Base-by-base conservation (phyloP, 2,113 vertebrate genomes). In the Peucedramus taeniatus region DNA sequence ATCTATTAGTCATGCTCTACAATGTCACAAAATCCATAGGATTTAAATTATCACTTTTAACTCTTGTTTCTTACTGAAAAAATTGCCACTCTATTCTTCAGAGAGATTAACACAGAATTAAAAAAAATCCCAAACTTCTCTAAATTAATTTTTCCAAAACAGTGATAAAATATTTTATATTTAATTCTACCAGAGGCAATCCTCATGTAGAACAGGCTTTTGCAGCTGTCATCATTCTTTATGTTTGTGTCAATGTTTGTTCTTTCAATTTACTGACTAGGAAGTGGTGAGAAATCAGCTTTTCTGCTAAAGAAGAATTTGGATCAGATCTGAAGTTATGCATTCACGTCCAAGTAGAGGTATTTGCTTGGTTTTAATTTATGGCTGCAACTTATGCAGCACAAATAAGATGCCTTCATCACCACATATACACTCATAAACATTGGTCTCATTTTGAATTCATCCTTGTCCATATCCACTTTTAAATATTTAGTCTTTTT, bases 11-110 rank as follows among this genome's bases (percentile, higher is more conserved):
- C 51, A 91, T 88, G 68, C 64, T 74, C 47, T 83, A 88, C 35
- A 82, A 47, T 83, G 44, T 81, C 75, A 91, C 86, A 63, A 95
- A 94, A 97, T 92, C 64, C 64, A 89, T 9, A 39, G 39, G 17
- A 97, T 61, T 94, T 94, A 94, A 97, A 97, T 97, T 94, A 96
- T 57, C 47, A 80, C 40, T 89, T 93, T 72, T 95, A 94, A 91
- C 31, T 96, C 63, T 87, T 89, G 65, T 94, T 97, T 97, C 50
- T 93, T 28, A 75, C 53, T 49, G 31, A 96, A 72, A 70, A 97
- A 97, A 93, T 63, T 93, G 79, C 89, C 89, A 71, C 80, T 83
- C 26, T 86, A 93, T 93, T 96, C 64, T 90, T 96, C 47, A 93
- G 28, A 26, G 39, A 95, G 33, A 92, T 93, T 90, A 98, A 92